Evolutionary conservation across 2,797 vertebrate genomes (phyloP), one percentile per base, ranked within the genome.

Genomic region (Onychomys leucogaster): DNA sequence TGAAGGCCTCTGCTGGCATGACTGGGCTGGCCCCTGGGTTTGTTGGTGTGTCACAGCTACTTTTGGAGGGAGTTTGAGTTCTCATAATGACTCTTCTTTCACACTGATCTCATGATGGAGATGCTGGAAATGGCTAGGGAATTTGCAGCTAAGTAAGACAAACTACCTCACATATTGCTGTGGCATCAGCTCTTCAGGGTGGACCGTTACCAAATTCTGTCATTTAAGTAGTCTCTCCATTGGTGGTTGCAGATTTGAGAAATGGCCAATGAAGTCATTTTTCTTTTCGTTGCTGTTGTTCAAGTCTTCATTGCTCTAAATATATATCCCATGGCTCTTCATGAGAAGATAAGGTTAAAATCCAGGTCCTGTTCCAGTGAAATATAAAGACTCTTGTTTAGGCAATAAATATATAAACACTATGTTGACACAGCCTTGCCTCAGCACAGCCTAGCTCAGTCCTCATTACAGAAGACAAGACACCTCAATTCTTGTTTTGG

Each of bases 21-120:
- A 10, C 65, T 0, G 4, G 0, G 8, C 5, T 10, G 5, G 78
- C 25, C 34, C 0, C n/a, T 1, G 3, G 0, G 29, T 16, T 19
- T 1, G 5, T 29, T 0, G 6, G 9, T 25, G 49, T 1, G 3
- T 2, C 17, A 46, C 25, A 14, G 55, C 12, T 9, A 1, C 61
- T 49, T 52, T 16, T 41, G 81, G 46, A 46, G 59, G 29, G 52
- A 32, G 57, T 13, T 27, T 10, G 21, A 41, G 37, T 43, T 34
- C 67, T 59, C 6, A 0, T 34, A 21, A 34, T 7, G 55, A n/a
- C 46, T 23, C 2, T 2, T 14, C 61, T 17, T 34, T 63, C 4
- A 1, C 0, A 27, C 71, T 57, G 19, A 1, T 37, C 11, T 49
- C 25, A 9, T 6, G 81, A 11, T 55, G 29, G 41, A 73, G 73